Percentiles rank a stretch among this genome's conserved stretches.
Evolutionary conservation across 2,113 vertebrate genomes (phyloP).

Genomic region (Ibidorhyncha struthersii): DNA sequence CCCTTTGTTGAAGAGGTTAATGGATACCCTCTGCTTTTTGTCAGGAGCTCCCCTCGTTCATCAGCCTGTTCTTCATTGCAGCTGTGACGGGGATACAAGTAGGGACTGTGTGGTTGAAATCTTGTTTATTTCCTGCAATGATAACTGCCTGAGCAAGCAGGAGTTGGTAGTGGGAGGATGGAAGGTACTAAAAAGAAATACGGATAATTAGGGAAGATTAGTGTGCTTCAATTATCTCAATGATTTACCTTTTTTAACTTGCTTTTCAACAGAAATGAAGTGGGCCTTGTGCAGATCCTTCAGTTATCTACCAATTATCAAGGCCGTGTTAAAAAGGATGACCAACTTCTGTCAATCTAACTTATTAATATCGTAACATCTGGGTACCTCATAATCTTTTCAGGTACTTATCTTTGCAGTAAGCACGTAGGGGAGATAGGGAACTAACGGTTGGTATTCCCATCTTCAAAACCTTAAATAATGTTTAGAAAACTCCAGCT

Average conservation of each 20-base stretch:
- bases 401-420: neutral
- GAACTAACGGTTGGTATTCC: neutral
- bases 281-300: neutral
- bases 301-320: neutral
- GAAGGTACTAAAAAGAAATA: constrained; percentile 5
- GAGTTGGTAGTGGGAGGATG: neutral
- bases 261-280: constrained; percentile 31
- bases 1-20: constrained; percentile 2
- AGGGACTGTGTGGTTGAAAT: neutral
- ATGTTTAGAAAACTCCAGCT: neutral
- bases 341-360: neutral
- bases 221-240: neutral
- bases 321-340: neutral
- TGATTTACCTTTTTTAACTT: constrained; percentile 10
- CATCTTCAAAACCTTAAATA: neutral
- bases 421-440: neutral
- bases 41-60: neutral
- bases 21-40: neutral
- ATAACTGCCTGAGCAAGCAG: neutral
- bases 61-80: neutral
- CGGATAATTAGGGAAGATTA: neutral
- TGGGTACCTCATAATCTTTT: neutral
- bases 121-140: neutral
- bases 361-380: neutral
- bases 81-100: neutral